These are phyloP conservation scores for Dermolepida albohirtum DNA, from an alignment of 2,888 invertebrate species.

Conservation along the genomic window DNA sequence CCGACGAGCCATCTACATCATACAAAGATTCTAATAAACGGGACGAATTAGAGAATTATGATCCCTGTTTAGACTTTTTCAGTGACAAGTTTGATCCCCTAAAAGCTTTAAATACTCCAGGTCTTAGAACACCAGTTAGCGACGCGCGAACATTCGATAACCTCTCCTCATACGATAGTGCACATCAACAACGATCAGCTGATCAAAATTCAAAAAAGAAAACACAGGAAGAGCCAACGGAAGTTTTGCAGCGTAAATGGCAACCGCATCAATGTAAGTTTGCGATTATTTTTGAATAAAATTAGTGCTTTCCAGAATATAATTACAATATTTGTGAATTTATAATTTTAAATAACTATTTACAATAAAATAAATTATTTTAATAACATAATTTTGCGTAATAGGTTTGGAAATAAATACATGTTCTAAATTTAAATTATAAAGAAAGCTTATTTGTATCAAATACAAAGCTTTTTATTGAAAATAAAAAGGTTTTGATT, in stretches of 20 bases:
- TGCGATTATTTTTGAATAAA: too few species aligned
- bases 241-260: constrained; percentile 59
- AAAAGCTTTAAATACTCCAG: constrained; percentile 74
- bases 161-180: constrained; percentile 71
- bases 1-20: neutral
- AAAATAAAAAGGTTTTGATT: too few species aligned
- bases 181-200: constrained; percentile 45
- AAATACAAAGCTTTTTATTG: too few species aligned
- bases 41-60: constrained; percentile 52
- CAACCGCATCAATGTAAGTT: constrained; percentile 66
- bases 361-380: too few species aligned
- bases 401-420: too few species aligned
- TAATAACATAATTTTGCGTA: too few species aligned
- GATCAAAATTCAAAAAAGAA: constrained; percentile 18
- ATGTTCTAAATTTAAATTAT: too few species aligned
- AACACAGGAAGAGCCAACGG: neutral
- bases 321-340: constrained; percentile 1
- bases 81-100: constrained; percentile 76
- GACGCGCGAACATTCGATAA: constrained; percentile 77
- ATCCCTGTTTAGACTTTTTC: constrained; percentile 68
- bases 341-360: neutral
- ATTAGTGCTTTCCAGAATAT: neutral
- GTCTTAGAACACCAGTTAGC: constrained; percentile 68
- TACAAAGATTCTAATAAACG: constrained; percentile 42
- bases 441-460: too few species aligned